Evolutionary conservation across 2,113 vertebrate species (phyloP), one percentile per base, ranked within the genome.

Genomic region (Nesoenas mayeri): DNA sequence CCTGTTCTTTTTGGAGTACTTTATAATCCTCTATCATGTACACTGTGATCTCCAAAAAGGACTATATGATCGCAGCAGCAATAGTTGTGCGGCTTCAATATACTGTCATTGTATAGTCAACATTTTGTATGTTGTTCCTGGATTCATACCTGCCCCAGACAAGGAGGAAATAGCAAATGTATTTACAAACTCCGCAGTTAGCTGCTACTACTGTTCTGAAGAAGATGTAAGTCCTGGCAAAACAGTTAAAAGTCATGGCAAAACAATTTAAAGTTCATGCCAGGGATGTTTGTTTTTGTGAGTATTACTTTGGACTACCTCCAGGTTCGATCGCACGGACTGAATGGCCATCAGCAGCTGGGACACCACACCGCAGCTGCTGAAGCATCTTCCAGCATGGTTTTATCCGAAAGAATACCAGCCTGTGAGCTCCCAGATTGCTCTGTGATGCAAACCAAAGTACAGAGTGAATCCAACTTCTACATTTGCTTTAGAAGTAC

Each of bases 31-130:
- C 29, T 53, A 12, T 22, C 8, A 10, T 0, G 4, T 20, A 57
- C 15, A 12, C 32, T 42, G 4, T 0, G 0, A 12, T 58, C 28
- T 91, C 83, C 26, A 70, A 13, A 67, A 90, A 51, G 6, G 11
- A 54, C 15, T 48, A 1, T 11, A 20, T 2, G 28, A 85, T 2
- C 73, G 14, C 62, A 80, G 54, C 44, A 48, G n/a, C 44, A 73
- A 26, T 1, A 77, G 22, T 11, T 34, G 8, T 11, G 57, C 1
- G 3, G 24, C 40, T 69, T 73, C 36, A 28, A 18, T 25, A 25
- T 2, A 58, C 2, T 1, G 0, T 28, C 40, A 44, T 1, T 50
- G 12, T 19, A 40, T 1, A 56, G 34, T 38, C 42, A 72, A 11
- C 25, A 20, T 20, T 47, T 60, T 19, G 2, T 61, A 22, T 11